Evolutionary conservation across 2,797 vertebrate genomes (phyloP).

Genomic region (Synanceia verrucosa): DNA sequence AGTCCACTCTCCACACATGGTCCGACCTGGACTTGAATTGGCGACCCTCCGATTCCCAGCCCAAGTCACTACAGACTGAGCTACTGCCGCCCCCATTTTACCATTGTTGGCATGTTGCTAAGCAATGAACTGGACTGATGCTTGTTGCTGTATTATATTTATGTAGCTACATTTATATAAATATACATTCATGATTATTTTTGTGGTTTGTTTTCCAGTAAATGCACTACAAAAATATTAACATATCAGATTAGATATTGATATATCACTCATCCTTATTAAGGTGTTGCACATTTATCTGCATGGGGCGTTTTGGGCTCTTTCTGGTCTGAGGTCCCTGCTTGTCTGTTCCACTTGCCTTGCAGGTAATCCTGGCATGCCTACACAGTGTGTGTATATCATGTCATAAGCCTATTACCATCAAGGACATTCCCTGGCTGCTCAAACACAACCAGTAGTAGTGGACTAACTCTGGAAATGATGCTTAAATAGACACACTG

Average conservation of each 20-base stretch:
- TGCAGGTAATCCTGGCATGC: conserved; percentile 28
- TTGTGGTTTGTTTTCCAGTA: not conserved
- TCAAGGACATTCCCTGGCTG: conserved; percentile 39
- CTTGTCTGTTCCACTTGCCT: not conserved
- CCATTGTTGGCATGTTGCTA: not conserved
- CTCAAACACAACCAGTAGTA: conserved; percentile 32
- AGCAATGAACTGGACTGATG: not conserved
- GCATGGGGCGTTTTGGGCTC: not conserved
- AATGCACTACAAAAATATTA: not conserved
- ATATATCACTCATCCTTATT: not conserved
- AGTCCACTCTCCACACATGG: no score
- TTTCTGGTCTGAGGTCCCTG: not conserved
- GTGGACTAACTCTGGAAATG: not conserved
- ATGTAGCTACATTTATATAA: not conserved
- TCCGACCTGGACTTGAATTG: no score
- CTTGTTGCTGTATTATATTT: not conserved
- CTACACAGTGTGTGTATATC: conserved; percentile 15
- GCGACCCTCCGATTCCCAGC: no score
- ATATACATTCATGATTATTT: not conserved
- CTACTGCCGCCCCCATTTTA: no score
- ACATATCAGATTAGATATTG: not conserved
- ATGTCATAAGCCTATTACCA: conserved; percentile 46
- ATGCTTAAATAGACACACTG: conserved; percentile 14
- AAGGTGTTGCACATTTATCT: not conserved
- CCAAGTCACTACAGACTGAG: no score